Evolutionary conservation across 2,113 vertebrate genomes (phyloP).

Genomic region (Triplophysa siluroides): DNA sequence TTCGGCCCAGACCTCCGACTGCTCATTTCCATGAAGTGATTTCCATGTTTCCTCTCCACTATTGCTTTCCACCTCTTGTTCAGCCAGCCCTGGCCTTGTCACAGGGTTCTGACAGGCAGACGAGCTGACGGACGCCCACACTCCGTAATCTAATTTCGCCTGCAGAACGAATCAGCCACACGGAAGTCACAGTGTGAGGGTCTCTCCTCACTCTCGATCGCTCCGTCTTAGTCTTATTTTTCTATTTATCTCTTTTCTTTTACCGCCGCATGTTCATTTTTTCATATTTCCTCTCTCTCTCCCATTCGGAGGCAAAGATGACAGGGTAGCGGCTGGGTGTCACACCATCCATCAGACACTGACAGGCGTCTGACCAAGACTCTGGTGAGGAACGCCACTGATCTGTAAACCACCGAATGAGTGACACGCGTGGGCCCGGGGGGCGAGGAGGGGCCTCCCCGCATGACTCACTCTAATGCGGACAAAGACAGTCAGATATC

Average conservation of each 20-base stretch:
- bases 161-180: slow-evolving; percentile 33
- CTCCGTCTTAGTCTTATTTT: background rate
- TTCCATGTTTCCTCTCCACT: slow-evolving; percentile 10
- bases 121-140: slow-evolving; percentile 50
- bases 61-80: slow-evolving; percentile 5
- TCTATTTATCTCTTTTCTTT: slow-evolving; percentile 2
- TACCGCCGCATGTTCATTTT: background rate
- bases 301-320: slow-evolving; percentile 46
- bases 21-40: slow-evolving; percentile 6
- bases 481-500: slow-evolving; percentile 11
- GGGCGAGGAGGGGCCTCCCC: slow-evolving; percentile 6
- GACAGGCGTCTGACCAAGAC: slow-evolving; percentile 56
- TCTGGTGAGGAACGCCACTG: slow-evolving; percentile 60
- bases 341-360: slow-evolving; percentile 70
- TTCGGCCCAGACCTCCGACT: too few species aligned
- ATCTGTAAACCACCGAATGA: slow-evolving; percentile 67
- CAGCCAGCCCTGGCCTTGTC: slow-evolving; percentile 46
- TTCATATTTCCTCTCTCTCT: background rate
- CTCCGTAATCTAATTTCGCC: slow-evolving; percentile 50
- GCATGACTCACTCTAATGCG: slow-evolving; percentile 45
- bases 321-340: slow-evolving; percentile 61
- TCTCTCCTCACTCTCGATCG: background rate
- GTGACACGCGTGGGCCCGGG: slow-evolving; percentile 48
- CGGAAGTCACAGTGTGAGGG: slow-evolving; percentile 19
- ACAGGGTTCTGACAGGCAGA: slow-evolving; percentile 54